Percentiles rank a stretch among this genome's conserved stretches.
Evolutionary conservation across 2,113 vertebrate species (phyloP).

Genomic region (Typhlomys cinereus): DNA sequence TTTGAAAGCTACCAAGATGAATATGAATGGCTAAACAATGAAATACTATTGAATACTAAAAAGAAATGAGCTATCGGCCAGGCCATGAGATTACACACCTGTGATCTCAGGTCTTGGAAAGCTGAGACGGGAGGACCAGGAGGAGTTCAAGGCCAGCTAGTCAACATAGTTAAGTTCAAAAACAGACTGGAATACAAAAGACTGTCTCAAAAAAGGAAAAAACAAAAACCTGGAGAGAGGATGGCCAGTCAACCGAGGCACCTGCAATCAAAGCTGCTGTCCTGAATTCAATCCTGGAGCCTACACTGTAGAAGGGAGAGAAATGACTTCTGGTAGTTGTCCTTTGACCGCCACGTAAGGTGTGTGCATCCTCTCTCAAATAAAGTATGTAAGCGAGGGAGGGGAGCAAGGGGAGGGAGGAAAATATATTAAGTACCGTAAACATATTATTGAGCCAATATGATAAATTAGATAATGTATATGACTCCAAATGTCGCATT

Average conservation of each 20-base stretch:
- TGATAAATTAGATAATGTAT: not conserved
- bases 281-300: too few species aligned
- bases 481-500: not conserved
- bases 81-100: not conserved
- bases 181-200: not conserved
- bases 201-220: not conserved
- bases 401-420: too few species aligned
- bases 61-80: not conserved
- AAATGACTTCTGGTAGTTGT: too few species aligned
- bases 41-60: not conserved
- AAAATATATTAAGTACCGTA: too few species aligned
- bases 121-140: not conserved
- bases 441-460: not conserved
- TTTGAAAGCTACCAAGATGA: not conserved
- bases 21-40: not conserved
- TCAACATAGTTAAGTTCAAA: not conserved
- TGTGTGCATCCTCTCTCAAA: too few species aligned
- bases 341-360: too few species aligned
- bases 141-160: not conserved
- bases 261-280: too few species aligned
- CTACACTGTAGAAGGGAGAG: too few species aligned
- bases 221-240: not conserved
- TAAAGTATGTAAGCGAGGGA: too few species aligned
- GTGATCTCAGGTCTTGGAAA: not conserved
- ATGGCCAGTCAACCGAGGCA: too few species aligned